Percentiles rank a stretch among this genome's conserved stretches.
phyloP scores from a whole-genome alignment of 2,113 vertebrate genomes.

The Psittacula cyanocephala region DNA sequence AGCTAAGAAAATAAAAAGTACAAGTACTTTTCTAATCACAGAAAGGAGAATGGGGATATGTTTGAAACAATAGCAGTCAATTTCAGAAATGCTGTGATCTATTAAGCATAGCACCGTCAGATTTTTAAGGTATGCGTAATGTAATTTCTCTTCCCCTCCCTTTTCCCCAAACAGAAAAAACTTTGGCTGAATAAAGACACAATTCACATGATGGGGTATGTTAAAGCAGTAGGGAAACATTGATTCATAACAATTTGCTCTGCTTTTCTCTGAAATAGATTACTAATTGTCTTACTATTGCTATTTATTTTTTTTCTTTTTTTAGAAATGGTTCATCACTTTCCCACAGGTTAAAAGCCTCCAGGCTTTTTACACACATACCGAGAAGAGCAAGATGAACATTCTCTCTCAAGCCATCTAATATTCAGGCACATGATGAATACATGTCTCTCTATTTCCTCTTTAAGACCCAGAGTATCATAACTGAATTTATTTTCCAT shows the following conservation, averaged over 20 bases:
- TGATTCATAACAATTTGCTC: not conserved
- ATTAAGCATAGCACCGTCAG: not conserved
- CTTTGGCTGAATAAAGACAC: not conserved
- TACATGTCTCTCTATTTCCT: not conserved
- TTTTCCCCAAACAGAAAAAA: not conserved
- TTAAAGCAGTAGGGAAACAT: not conserved
- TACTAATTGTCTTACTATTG: not conserved
- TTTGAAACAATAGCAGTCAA: not conserved
- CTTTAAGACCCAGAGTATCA: not conserved
- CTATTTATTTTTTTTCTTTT: not conserved
- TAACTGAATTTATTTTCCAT: not conserved
- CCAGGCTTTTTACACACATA: not conserved
- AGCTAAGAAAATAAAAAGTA: not conserved
- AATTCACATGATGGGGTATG: not conserved
- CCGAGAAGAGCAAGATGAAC: not conserved
- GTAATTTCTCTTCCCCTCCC: not conserved
- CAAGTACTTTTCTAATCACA: not conserved
- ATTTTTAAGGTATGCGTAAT: constrained; percentile 14
- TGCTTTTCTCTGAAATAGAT: not conserved
- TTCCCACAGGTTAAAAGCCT: not conserved
- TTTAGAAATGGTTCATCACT: not conserved
- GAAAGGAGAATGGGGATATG: not conserved
- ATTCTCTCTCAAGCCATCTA: not conserved
- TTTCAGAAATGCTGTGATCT: constrained; percentile 41
- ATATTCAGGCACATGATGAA: not conserved